phyloP scores from a whole-genome alignment of 2,888 invertebrate species.

The Corbicula japonica region DNA sequence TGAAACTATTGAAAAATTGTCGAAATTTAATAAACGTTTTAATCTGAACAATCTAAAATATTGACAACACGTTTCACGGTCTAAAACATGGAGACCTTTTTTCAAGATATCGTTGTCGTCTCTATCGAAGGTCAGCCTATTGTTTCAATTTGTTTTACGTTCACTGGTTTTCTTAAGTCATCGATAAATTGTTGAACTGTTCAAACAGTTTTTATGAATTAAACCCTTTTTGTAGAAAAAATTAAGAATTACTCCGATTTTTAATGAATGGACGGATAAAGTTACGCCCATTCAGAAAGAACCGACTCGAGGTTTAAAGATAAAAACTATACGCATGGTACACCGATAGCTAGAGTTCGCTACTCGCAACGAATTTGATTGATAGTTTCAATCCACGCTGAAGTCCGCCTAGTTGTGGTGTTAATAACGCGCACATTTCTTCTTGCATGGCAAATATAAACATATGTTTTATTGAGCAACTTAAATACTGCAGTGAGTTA shows the following conservation, averaged over 20 bases:
- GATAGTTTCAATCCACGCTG: constrained; percentile 4
- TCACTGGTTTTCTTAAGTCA: constrained; percentile 22
- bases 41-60: too few relatives aligned
- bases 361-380: constrained; percentile 21
- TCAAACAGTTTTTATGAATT: constrained; percentile 37
- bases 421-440: constrained; percentile 18
- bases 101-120: too few relatives aligned
- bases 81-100: too few relatives aligned
- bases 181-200: constrained; percentile 32
- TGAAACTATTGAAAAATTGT: too few relatives aligned
- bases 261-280: constrained; percentile 27
- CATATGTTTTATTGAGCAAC: constrained; percentile 18
- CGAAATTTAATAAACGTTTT: too few relatives aligned
- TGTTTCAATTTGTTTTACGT: constrained; percentile 14
- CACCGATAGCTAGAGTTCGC: constrained; percentile 13
- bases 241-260: constrained; percentile 28
- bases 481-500: constrained; percentile 16
- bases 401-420: constrained; percentile 26
- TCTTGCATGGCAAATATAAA: constrained; percentile 9
- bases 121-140: too few relatives aligned
- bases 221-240: constrained; percentile 37
- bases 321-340: constrained; percentile 34
- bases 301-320: constrained; percentile 14
- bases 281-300: constrained; percentile 39
- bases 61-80: too few relatives aligned